Percentiles rank a stretch among this genome's conserved stretches.
phyloP scores from a whole-genome alignment of 2,888 invertebrate species.

The Cancer borealis region DNA sequence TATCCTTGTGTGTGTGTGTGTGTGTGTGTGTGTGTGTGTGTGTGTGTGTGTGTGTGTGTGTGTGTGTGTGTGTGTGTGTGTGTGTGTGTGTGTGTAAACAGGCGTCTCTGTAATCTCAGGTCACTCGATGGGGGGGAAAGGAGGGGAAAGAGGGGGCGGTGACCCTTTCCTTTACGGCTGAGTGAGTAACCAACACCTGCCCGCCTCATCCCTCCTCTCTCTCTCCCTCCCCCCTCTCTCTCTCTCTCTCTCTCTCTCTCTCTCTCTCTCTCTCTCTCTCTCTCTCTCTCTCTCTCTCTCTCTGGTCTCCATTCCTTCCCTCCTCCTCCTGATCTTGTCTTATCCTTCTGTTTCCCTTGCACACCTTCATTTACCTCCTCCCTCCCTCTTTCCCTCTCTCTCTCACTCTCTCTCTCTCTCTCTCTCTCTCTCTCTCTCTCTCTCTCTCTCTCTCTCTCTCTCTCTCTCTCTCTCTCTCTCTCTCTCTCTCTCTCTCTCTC shows the following conservation, averaged over 20 bases:
- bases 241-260: slow-evolving; percentile 3
- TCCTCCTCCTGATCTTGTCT: not conserved
- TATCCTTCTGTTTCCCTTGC: no score
- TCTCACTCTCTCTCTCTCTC: not conserved
- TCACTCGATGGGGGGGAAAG: not conserved
- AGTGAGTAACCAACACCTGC: not conserved
- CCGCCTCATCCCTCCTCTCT: not conserved
- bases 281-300: slow-evolving; percentile 15
- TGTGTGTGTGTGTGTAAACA: slow-evolving; percentile 23
- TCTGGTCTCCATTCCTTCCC: not conserved
- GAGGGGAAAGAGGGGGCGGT: not conserved
- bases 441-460: not conserved
- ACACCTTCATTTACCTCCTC: no score
- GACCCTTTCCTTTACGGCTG: not conserved
- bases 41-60: slow-evolving; percentile 18
- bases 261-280: not conserved
- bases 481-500: not conserved
- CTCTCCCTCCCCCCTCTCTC: not conserved
- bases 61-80: slow-evolving; percentile 21
- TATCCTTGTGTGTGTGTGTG: slow-evolving; percentile 23
- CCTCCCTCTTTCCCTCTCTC: not conserved
- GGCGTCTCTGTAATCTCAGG: not conserved
- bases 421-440: not conserved
- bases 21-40: not conserved
- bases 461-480: not conserved